phyloP scores from a whole-genome alignment of 2,113 vertebrate genomes.

The Vulpes vulpes region DNA sequence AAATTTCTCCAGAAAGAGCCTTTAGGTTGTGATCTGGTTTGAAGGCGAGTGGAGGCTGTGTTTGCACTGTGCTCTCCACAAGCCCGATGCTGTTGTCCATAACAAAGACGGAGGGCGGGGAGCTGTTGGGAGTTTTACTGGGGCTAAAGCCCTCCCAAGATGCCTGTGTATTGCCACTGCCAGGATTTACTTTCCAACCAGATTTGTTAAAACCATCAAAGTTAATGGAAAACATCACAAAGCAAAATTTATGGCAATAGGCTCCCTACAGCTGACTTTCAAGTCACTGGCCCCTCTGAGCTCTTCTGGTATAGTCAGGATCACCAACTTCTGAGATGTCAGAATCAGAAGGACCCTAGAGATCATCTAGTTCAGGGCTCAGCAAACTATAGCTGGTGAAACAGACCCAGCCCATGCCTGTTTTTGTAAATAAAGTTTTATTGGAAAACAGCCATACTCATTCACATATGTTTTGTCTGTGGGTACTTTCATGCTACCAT shows the following conservation, averaged over 20 bases:
- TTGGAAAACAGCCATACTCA: background rate
- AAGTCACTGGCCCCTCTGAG: background rate
- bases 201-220: background rate
- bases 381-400: background rate
- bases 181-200: background rate
- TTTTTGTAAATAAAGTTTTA: slow-evolving; percentile 61
- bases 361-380: background rate
- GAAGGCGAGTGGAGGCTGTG: background rate
- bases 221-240: background rate
- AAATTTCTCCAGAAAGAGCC: background rate
- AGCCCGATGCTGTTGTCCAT: background rate
- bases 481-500: background rate
- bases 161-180: background rate
- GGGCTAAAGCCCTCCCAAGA: background rate
- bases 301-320: background rate
- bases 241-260: background rate
- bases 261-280: background rate
- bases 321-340: background rate
- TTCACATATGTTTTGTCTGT: background rate
- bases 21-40: background rate
- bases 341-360: background rate
- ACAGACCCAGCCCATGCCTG: background rate
- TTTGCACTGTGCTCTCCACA: background rate
- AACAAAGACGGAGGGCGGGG: background rate
- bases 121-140: background rate